These are phyloP conservation scores for Chymomyza procnemis DNA, from an alignment of 2,888 invertebrate species.

Conservation along the genomic window DNA sequence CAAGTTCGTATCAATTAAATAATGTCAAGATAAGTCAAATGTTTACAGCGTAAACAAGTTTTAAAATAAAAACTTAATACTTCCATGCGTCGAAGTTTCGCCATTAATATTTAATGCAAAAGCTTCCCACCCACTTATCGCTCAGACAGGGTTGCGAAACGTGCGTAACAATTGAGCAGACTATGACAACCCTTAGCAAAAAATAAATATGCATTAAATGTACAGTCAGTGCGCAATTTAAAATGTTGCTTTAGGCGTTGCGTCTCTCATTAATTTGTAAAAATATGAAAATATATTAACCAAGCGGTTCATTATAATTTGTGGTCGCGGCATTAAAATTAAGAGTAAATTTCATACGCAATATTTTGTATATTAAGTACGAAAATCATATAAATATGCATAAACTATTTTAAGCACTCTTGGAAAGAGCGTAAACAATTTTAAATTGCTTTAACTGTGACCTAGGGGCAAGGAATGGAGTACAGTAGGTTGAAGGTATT, in stretches of 20 bases:
- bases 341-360: not conserved
- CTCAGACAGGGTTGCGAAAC: not conserved
- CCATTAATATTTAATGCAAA: not conserved
- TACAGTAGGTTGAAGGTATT: not conserved
- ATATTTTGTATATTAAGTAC: not conserved
- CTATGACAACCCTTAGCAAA: not conserved
- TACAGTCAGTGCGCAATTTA: not conserved
- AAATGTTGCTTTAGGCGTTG: not conserved
- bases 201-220: not conserved
- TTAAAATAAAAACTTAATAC: not conserved
- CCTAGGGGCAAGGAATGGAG: not conserved
- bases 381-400: not conserved
- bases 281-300: not conserved
- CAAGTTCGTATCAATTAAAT: too few species aligned
- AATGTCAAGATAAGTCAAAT: too few species aligned
- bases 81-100: not conserved
- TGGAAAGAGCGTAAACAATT: not conserved
- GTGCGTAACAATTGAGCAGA: not conserved
- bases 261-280: not conserved
- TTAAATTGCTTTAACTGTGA: not conserved
- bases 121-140: not conserved
- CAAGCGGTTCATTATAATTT: constrained; percentile 3
- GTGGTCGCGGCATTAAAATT: not conserved
- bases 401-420: not conserved
- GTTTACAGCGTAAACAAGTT: not conserved